These are phyloP conservation scores for Drosophila grimshawi DNA, from an alignment of 1,140 invertebrate species.

Conservation along the genomic window DNA sequence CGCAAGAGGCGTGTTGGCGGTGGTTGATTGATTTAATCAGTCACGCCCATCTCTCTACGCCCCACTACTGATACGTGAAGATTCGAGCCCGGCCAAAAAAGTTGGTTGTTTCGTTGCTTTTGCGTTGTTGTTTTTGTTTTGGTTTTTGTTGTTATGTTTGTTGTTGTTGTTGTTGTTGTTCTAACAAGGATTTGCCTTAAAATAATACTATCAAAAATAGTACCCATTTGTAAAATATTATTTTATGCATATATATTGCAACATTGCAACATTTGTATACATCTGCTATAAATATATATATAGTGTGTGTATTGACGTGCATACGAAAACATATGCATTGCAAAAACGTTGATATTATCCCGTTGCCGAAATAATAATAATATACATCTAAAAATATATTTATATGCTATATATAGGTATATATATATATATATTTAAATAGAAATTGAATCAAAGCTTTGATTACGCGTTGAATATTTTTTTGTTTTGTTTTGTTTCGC, in stretches of 20 bases:
- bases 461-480: constrained; percentile 64
- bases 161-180: constrained; percentile 65
- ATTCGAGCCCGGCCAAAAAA: constrained; percentile 14
- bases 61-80: constrained; percentile 7
- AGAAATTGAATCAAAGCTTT: constrained; percentile 81
- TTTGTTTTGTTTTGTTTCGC: constrained; percentile 37
- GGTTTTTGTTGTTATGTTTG: constrained; percentile 39
- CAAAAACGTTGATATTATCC: constrained; percentile 77
- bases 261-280: constrained; percentile 60
- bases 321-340: constrained; percentile 84
- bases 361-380: constrained; percentile 80
- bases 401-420: constrained; percentile 79
- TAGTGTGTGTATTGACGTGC: constrained; percentile 73
- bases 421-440: constrained; percentile 75
- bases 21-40: constrained; percentile 14
- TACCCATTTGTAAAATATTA: constrained; percentile 77
- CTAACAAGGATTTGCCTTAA: constrained; percentile 78
- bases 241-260: constrained; percentile 66
- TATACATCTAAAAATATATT: constrained; percentile 83
- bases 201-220: constrained; percentile 84
- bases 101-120: constrained; percentile 26
- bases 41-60: constrained; percentile 20
- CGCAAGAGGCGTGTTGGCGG: constrained; percentile 6
- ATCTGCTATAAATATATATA: constrained; percentile 40
- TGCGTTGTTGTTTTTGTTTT: constrained; percentile 45